Evolutionary conservation across 2,888 invertebrate species (phyloP).

Genomic region (Xestia sexstrigata): DNA sequence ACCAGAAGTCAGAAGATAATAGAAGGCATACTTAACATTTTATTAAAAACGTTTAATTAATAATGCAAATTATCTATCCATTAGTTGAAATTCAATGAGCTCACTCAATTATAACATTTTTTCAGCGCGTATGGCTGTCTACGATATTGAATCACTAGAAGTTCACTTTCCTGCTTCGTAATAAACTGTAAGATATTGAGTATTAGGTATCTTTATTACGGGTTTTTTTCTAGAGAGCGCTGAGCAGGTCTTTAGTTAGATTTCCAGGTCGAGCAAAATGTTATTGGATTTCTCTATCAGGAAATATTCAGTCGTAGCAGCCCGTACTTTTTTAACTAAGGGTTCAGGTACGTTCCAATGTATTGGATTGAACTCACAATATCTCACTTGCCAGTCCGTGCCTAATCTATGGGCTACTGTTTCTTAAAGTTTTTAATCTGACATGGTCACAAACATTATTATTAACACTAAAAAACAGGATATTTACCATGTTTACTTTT

Average conservation of each 20-base stretch:
- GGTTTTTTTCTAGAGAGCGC: background rate
- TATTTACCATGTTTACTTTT: no score
- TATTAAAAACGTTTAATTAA: background rate
- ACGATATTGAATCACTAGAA: conserved; percentile 52
- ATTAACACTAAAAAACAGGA: no score
- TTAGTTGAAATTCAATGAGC: background rate
- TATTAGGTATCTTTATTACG: background rate
- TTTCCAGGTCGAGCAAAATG: background rate
- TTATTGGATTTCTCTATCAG: background rate
- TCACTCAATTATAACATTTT: background rate
- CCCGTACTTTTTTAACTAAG: background rate
- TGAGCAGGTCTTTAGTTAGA: background rate
- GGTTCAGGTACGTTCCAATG: background rate
- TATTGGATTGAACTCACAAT: background rate
- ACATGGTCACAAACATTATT: no score
- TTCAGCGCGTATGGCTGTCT: background rate
- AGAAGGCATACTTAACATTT: background rate
- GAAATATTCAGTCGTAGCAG: background rate
- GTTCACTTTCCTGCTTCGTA: conserved; percentile 32
- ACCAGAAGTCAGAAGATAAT: background rate
- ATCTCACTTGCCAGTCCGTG: background rate
- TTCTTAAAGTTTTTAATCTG: no score
- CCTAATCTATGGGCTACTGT: background rate
- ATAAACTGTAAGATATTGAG: conserved; percentile 5
- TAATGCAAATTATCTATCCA: background rate